These are phyloP conservation scores for Oxyteleia sp. DNA, from an alignment of 2,888 invertebrate genomes.

Conservation along the genomic window DNA sequence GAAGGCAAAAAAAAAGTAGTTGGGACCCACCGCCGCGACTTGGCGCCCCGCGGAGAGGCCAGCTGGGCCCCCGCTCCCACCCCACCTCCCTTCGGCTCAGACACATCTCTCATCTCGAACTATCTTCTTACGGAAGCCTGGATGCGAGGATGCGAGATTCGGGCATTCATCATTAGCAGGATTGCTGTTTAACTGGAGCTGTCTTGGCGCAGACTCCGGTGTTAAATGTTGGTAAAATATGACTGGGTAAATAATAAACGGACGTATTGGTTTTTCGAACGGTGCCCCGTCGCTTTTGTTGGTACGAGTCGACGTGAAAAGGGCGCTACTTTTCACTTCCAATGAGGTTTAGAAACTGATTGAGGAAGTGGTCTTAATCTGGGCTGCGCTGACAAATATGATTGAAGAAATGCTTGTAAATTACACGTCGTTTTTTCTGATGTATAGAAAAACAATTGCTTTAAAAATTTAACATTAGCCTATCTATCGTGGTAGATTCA, in stretches of 20 bases:
- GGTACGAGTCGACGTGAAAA: slow-evolving; percentile 20
- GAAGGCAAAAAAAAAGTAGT: slow-evolving; percentile 61
- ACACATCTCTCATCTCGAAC: slow-evolving; percentile 60
- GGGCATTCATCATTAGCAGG: slow-evolving; percentile 60
- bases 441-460: no score
- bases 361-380: slow-evolving; percentile 62
- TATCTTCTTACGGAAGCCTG: slow-evolving; percentile 73
- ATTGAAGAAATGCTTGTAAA: no score
- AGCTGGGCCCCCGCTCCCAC: slow-evolving; percentile 84
- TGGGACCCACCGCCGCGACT: slow-evolving; percentile 70
- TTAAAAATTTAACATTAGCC: no score
- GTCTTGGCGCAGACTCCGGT: slow-evolving; percentile 37
- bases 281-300: slow-evolving; percentile 21
- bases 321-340: slow-evolving; percentile 42
- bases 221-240: slow-evolving; percentile 64
- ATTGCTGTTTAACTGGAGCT: slow-evolving; percentile 62
- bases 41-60: slow-evolving; percentile 80
- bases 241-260: slow-evolving; percentile 37
- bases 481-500: no score
- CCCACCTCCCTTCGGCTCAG: slow-evolving; percentile 8
- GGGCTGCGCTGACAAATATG: slow-evolving; percentile 36
- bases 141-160: slow-evolving; percentile 49
- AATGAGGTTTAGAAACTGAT: slow-evolving; percentile 41
- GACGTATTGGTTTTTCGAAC: slow-evolving; percentile 47
- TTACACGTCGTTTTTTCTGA: no score